A percentile compares a stretch with the other conserved stretches of the same genome.
These are phyloP conservation scores for Bombus waltoni DNA, from an alignment of 1,140 invertebrate genomes.

Conservation along the genomic window DNA sequence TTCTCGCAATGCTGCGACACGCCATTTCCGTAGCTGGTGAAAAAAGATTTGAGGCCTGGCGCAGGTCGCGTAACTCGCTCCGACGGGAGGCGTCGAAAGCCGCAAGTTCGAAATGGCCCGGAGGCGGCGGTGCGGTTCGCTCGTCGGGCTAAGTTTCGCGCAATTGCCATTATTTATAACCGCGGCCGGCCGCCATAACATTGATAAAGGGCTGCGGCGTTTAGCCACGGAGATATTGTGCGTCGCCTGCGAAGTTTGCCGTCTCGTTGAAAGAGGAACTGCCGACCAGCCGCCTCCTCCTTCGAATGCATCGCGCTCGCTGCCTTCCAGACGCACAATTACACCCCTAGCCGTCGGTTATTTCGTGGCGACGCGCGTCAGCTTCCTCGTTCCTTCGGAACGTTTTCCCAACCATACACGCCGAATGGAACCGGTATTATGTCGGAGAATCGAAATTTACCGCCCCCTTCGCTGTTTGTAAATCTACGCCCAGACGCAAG, in stretches of 20 bases:
- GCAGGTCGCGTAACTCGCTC: conserved; percentile 28
- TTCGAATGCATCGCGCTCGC: conserved; percentile 35
- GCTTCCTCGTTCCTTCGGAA: background rate
- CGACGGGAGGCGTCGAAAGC: conserved; percentile 50
- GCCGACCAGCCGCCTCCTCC: background rate
- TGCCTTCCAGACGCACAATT: conserved; percentile 19
- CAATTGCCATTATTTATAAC: conserved; percentile 81
- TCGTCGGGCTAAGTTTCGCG: conserved; percentile 65
- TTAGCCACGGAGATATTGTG: conserved; percentile 72
- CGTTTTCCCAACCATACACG: background rate
- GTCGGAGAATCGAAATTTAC: conserved; percentile 28
- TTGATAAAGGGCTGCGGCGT: conserved; percentile 80
- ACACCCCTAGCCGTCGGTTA: background rate
- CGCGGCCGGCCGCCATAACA: conserved; percentile 75
- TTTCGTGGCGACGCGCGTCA: conserved; percentile 11
- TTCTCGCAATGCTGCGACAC: too few relatives aligned
- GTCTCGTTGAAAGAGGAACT: background rate
- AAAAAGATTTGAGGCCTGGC: background rate
- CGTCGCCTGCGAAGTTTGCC: conserved; percentile 71
- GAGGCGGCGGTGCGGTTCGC: conserved; percentile 57
- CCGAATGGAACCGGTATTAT: background rate
- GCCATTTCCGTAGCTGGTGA: too few relatives aligned
- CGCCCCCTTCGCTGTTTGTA: conserved; percentile 3
- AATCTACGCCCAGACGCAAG: background rate
- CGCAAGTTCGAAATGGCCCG: conserved; percentile 63